phyloP scores from a whole-genome alignment of 2,113 vertebrate genomes.

The Corythaeola cristata region DNA sequence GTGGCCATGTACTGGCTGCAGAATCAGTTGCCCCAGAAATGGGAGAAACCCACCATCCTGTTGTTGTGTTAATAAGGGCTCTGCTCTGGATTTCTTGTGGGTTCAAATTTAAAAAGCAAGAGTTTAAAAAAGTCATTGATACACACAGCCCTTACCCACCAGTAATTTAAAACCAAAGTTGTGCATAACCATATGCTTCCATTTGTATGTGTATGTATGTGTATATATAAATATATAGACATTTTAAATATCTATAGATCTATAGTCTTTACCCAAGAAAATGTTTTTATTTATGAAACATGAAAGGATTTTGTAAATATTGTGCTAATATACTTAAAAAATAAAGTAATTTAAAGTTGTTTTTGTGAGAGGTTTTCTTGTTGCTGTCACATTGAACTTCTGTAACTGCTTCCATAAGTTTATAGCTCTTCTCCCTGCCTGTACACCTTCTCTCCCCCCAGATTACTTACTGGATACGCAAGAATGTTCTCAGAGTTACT shows the following conservation, averaged over 20 bases:
- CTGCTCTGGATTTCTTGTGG: constrained; percentile 19
- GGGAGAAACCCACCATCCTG: constrained; percentile 7
- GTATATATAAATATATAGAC: constrained; percentile 55
- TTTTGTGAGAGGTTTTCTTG: constrained; percentile 59
- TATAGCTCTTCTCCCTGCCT: not conserved
- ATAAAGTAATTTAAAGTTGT: constrained; percentile 78
- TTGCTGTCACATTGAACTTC: not conserved
- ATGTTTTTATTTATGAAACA: constrained; percentile 79
- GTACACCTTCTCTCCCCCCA: not conserved
- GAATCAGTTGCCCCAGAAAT: not conserved
- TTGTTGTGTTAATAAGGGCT: constrained; percentile 43
- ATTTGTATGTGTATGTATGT: constrained; percentile 12
- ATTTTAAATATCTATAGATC: constrained; percentile 75
- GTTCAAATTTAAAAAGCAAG: constrained; percentile 47
- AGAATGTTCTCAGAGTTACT: not conserved
- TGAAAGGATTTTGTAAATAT: constrained; percentile 78
- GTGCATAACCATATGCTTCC: constrained; percentile 49
- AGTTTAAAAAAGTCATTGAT: not conserved
- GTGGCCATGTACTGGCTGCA: not conserved
- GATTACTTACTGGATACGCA: not conserved
- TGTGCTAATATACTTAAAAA: constrained; percentile 76
- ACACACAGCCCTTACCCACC: not conserved
- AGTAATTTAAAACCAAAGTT: constrained; percentile 80
- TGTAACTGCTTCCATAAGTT: not conserved
- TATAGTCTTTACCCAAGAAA: constrained; percentile 71